A percentile compares a stretch with the other conserved stretches of the same genome.
phyloP scores from a whole-genome alignment of 2,888 invertebrate genomes.

The Druceiella hillmani region DNA sequence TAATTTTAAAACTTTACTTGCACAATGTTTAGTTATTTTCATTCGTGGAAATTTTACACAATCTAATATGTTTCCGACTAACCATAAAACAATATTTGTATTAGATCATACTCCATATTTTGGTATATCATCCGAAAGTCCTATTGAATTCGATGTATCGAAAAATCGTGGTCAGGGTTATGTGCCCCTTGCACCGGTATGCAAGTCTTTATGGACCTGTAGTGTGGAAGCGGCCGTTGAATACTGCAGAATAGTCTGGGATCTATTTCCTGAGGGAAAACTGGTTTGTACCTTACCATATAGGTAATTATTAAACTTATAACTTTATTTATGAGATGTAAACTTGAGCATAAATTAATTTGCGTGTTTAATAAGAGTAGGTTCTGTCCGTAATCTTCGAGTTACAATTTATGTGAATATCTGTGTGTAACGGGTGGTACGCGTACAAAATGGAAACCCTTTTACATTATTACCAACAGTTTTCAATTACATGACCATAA shows the following conservation, averaged over 20 bases:
- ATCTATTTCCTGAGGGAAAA: conserved; percentile 89
- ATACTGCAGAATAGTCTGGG: conserved; percentile 95
- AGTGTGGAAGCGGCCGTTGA: conserved; percentile 93
- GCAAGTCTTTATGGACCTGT: conserved; percentile 94
- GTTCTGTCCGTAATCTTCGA: too few species aligned
- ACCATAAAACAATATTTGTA: conserved; percentile 95
- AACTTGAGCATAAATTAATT: conserved; percentile 4
- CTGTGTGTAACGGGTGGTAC: too few species aligned
- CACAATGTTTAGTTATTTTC: too few species aligned
- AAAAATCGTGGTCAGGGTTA: conserved; percentile 65
- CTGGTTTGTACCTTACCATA: conserved; percentile 50
- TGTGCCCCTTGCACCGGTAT: conserved; percentile 76
- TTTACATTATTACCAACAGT: too few species aligned
- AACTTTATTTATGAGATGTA: conserved; percentile 3
- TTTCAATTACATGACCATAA: too few species aligned
- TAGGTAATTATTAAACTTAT: conserved; percentile 1
- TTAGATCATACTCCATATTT: conserved; percentile 92
- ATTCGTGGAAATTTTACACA: too few species aligned
- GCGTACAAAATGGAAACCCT: too few species aligned
- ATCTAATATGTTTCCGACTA: conserved; percentile 63
- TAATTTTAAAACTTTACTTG: too few species aligned
- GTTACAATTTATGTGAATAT: too few species aligned
- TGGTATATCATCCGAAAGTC: conserved; percentile 75
- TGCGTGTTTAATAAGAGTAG: conserved; percentile 5
- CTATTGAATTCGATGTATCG: conserved; percentile 76